A percentile compares a stretch with the other conserved stretches of the same genome.
These are phyloP conservation scores for Siniperca chuatsi DNA, from an alignment of 2,113 vertebrate genomes.

Conservation along the genomic window DNA sequence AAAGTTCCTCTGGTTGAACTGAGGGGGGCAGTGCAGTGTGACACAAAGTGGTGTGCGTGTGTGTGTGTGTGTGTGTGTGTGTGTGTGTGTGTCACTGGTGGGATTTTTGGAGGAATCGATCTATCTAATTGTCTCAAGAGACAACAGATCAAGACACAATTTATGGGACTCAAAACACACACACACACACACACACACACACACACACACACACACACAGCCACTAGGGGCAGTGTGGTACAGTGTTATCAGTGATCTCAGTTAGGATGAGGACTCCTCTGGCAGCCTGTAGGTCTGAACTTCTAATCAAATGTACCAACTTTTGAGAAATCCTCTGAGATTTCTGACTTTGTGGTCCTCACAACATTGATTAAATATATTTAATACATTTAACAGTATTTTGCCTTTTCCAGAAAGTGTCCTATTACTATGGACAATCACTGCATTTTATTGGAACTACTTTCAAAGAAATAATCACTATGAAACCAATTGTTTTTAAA, in stretches of 20 bases:
- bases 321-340: not conserved
- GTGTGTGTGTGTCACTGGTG: slow-evolving; percentile 23
- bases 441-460: too few relatives aligned
- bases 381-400: not conserved
- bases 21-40: slow-evolving; percentile 60
- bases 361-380: not conserved
- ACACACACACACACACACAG: not conserved
- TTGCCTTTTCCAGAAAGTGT: not conserved
- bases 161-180: slow-evolving; percentile 22
- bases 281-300: slow-evolving; percentile 16
- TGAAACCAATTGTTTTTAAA: too few relatives aligned
- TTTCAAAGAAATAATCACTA: too few relatives aligned
- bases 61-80: slow-evolving; percentile 6
- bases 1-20: slow-evolving; percentile 28
- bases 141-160: slow-evolving; percentile 40
- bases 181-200: slow-evolving; percentile 27
- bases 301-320: slow-evolving; percentile 12
- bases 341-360: not conserved
- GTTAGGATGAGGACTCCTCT: slow-evolving; percentile 10
- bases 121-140: slow-evolving; percentile 54
- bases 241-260: slow-evolving; percentile 16
- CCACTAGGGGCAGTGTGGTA: slow-evolving; percentile 62
- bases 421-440: too few relatives aligned
- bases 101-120: slow-evolving; percentile 51
- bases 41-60: slow-evolving; percentile 17